Evolutionary conservation across 2,888 invertebrate genomes (phyloP).

Genomic region (Nesidiocoris tenuis): DNA sequence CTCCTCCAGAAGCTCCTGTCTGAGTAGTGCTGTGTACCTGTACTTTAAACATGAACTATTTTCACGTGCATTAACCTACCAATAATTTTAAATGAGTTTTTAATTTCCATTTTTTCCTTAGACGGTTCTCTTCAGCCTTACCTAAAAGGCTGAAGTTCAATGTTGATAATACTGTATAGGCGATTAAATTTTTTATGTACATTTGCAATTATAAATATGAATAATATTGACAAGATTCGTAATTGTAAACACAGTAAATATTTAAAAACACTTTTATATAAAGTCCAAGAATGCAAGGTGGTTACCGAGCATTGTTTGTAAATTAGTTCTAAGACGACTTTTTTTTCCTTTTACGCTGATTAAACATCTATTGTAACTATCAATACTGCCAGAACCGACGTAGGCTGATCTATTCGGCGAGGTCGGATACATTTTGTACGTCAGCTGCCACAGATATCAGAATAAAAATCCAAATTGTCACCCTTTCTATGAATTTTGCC

Average conservation of each 20-base stretch:
- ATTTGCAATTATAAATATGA: conserved; percentile 30
- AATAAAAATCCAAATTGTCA: too few relatives aligned
- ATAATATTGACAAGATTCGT: conserved; percentile 28
- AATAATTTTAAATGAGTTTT: conserved; percentile 41
- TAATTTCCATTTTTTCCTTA: conserved; percentile 32
- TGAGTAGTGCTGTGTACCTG: conserved; percentile 58
- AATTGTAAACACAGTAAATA: conserved; percentile 43
- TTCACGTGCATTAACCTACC: conserved; percentile 48
- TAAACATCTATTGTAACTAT: too few relatives aligned
- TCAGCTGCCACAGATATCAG: too few relatives aligned
- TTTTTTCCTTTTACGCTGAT: not conserved
- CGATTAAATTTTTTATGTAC: conserved; percentile 31
- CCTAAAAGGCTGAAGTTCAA: not conserved
- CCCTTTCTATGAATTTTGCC: too few relatives aligned
- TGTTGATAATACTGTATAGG: conserved; percentile 32
- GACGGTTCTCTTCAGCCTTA: conserved; percentile 19
- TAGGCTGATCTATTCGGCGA: not conserved
- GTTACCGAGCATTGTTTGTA: conserved; percentile 45
- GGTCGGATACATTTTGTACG: too few relatives aligned
- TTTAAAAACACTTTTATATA: conserved; percentile 40
- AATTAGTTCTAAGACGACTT: conserved; percentile 9
- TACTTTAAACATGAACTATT: conserved; percentile 31
- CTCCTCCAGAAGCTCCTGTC: conserved; percentile 83
- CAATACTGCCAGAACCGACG: not conserved
- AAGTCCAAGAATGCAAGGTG: conserved; percentile 44